Base-by-base conservation (phyloP, 1,140 invertebrate genomes). In the Trachymyrmex septentrionalis region DNA sequence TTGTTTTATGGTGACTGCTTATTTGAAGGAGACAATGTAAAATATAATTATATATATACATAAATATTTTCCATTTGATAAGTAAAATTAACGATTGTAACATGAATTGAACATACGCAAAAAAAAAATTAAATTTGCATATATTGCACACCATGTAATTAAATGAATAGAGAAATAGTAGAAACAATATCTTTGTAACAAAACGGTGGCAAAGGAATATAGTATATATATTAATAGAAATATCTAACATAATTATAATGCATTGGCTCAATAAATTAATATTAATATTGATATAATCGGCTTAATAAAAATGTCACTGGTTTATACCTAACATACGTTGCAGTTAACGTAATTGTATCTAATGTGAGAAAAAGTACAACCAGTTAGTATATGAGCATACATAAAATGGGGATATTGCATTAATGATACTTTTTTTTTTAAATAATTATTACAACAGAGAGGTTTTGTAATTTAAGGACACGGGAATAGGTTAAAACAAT, bases 401-500 rank as follows among this genome's bases (percentile, higher is more conserved):
- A 16, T 57, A 63, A 86, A 73, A 44, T 85, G 53, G 14, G 5
- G 21, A 38, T 14, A 34, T 48, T 57, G 59, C 48, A 69, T 38
- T 9, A 57, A 75, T 27, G 50, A 5, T 16, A 6, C 53, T 77
- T 44, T 63, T n/a, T 61, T n/a, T 63, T 72, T 53, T 63, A 34
- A 73, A 55, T 61, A 75, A 67, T 9, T 57, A 69, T 67, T 64
- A 77, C 34, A 44, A 67, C 7, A 71, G 27, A 50, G 66, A 72
- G 44, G 50, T 48, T 66, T 44, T 34, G 27, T 73, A 76, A 73
- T 61, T 19, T 50, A 71, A 67, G 75, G 87, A 88, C 82, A 86
- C 67, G 59, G 57, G 63, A 53, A 88, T 89, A 50, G 82, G 57
- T 87, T 85, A 85, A 88, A 86, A 66, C 69, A 88, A 80, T 24